A percentile compares a stretch with the other conserved stretches of the same genome.
Evolutionary conservation across 2,797 vertebrate genomes (phyloP).

Genomic region (Alectoris magna): DNA sequence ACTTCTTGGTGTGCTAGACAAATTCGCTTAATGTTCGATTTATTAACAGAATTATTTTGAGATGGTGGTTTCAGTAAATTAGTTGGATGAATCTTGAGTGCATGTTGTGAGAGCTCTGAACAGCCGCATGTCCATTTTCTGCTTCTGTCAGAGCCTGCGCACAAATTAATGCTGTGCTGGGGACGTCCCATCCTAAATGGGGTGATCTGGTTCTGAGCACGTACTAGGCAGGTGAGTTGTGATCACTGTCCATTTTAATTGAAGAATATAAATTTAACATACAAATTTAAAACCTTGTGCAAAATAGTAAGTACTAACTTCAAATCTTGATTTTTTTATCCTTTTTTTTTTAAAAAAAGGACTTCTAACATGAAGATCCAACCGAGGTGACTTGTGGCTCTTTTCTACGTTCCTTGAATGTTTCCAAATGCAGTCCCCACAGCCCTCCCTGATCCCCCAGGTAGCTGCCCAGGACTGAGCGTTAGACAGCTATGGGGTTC

Average conservation of each 20-base stretch:
- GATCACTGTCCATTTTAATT: not conserved
- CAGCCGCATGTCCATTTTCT: not conserved
- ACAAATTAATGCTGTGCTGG: accelerated
- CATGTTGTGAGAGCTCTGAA: not conserved
- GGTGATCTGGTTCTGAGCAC: not conserved
- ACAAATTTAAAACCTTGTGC: not conserved
- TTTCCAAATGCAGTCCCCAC: not conserved
- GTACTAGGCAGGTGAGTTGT: not conserved
- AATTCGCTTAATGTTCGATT: not conserved
- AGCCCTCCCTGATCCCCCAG: not conserved
- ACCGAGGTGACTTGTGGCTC: not conserved
- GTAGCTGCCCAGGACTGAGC: not conserved
- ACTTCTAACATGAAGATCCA: not conserved
- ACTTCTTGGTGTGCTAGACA: not conserved
- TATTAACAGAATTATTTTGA: not conserved
- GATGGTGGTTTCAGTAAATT: not conserved
- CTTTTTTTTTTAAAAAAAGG: no score
- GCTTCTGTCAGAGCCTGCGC: accelerated
- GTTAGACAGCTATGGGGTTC: not conserved
- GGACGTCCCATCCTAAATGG: not conserved
- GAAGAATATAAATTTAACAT: not conserved
- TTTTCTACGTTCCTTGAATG: not conserved
- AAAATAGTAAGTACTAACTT: not conserved
- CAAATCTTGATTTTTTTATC: not conserved
- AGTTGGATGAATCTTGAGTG: not conserved